Conservation (phyloP, 2,113 vertebrate genomes). For the Phodopus roborovskii region DNA sequence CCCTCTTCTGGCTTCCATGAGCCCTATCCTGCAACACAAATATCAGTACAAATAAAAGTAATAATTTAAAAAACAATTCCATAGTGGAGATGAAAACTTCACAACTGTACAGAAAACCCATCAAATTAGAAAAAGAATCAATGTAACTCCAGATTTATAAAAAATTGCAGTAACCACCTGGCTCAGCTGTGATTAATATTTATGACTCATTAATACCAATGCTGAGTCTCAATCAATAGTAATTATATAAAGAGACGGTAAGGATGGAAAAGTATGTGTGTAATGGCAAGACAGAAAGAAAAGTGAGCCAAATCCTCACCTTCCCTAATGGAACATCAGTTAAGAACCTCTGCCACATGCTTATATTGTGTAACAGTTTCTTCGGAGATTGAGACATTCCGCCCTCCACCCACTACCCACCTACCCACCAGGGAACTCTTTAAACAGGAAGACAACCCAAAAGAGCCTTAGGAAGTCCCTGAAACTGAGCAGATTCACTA, state of each 20-base stretch:
- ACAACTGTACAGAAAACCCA: conserved; percentile 18
- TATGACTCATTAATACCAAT: not conserved
- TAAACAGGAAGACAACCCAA: not conserved
- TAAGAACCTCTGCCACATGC: not conserved
- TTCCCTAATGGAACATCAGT: not conserved
- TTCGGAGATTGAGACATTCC: not conserved
- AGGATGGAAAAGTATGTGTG: not conserved
- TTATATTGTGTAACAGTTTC: not conserved
- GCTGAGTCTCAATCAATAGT: not conserved
- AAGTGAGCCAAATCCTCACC: not conserved
- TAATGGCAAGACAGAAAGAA: not conserved
- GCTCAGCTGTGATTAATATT: not conserved
- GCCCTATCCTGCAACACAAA: not conserved
- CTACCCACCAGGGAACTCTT: not conserved
- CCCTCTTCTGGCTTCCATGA: not conserved
- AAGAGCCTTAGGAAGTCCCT: not conserved
- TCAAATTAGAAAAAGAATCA: not conserved
- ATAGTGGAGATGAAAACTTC: not conserved
- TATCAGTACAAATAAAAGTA: not conserved
- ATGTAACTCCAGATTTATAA: not conserved
- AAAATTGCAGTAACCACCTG: not conserved
- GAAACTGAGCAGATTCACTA: not conserved
- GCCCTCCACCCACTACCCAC: too few relatives aligned
- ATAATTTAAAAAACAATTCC: not conserved
- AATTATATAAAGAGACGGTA: not conserved